Base-by-base conservation (phyloP, 2,888 invertebrate genomes). In the Apotomis turbidana region DNA sequence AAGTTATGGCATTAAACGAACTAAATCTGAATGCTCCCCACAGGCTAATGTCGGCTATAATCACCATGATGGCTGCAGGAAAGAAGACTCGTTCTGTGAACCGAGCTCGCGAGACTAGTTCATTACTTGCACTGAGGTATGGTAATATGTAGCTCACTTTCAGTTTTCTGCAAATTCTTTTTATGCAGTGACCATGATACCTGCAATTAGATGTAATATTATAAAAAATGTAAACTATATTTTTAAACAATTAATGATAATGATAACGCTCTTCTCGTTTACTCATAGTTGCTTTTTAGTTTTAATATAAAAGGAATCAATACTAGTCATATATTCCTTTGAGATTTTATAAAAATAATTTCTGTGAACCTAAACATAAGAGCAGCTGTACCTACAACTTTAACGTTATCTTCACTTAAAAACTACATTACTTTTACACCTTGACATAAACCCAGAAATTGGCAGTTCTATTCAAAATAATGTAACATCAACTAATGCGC, bases 41-140 rank as follows among this genome's bases (percentile, higher is more conserved):
- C 51, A 68, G 68, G 68, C 63, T 63, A 63, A 68, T 63, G 57
- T 57, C 49, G 58, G 58, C 52, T 57, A 68, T 71, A 70, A 72
- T 68, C 55, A 63, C 38, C 51, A 13, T 63, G 68, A 68, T 63
- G 58, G 61, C 58, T 54, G 38, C 61, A 57, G 68, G 54, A 71
- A 68, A 68, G 68, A 71, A 68, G 60, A 70, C 64, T 54, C 54
- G 67, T 68, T 72, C 61, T 52, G 44, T 63, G 67, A 72, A 72
- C 68, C 13, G 15, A 38, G n/a, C 62, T 57, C 15, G 68, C 36
- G 44, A 58, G 38, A 68, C 62, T 52, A 59, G 68, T 68, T 63
- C 13, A 58, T 57, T 61, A 62, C 61, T 71, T 71, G 58, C 52
- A 58, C 63, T 59, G 36, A 49, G 36, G 36, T 54, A 69, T 61